Evolutionary conservation across 2,113 vertebrate genomes (phyloP).

Genomic region (Saguinus midas): DNA sequence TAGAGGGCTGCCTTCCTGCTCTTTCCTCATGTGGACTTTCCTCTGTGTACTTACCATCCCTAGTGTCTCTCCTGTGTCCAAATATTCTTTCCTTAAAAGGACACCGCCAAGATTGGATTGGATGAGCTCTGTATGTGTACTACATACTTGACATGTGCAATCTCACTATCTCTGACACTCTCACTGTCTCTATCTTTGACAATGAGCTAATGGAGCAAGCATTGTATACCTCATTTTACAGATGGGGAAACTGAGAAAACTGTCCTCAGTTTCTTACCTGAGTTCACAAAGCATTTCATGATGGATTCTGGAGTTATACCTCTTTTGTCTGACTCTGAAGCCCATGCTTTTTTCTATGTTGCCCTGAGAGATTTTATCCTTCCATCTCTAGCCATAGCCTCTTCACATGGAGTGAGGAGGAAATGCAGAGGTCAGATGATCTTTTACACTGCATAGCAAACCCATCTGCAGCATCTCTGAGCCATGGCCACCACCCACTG

Average conservation of each 20-base stretch:
- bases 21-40: neutral
- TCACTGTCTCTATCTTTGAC: neutral
- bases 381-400: neutral
- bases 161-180: neutral
- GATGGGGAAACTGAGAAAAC: neutral
- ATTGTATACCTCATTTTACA: neutral
- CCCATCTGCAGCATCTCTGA: neutral
- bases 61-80: neutral
- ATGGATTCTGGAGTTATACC: neutral
- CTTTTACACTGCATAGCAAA: neutral
- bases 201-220: neutral
- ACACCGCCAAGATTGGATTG: neutral
- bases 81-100: neutral
- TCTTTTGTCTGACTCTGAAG: neutral
- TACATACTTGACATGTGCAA: neutral
- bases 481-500: too few species aligned
- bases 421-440: neutral
- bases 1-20: neutral
- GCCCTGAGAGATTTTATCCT: neutral
- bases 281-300: neutral
- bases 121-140: neutral
- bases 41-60: neutral
- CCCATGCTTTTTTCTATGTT: neutral
- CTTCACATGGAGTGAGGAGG: neutral
- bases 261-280: neutral